Base-by-base conservation (phyloP, 2,797 vertebrate species). In the Graptemys geographica region DNA sequence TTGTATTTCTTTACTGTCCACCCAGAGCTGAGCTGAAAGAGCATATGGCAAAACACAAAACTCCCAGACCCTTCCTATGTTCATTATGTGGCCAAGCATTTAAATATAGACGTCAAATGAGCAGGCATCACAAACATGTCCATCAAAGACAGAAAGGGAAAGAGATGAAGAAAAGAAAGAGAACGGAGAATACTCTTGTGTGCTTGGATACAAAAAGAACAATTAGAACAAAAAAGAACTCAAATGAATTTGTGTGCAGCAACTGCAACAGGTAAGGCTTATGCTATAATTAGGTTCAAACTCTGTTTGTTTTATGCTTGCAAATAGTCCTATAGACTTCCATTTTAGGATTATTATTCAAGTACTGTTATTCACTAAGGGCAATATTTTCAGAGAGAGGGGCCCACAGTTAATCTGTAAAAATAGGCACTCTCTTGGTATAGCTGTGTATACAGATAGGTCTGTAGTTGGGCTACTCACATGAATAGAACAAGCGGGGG, bases 221-320 rank as follows among this genome's bases (percentile, higher is more conserved):
- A 78, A 16, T 16, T 12, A 81, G 87, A 92, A 84, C 62, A 79
- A 92, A 88, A 72, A 84, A 88, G 57, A 55, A 41, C 94, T 85
- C 31, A 37, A 93, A 82, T 3, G 97, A 94, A 13, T 98, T 98
- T 95, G 92, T 94, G 65, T 98, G 98, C 88, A 97, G 95, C 28
- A 91, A 97, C 15, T 99, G 97, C 49, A 95, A 97, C 95, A 98
- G 98, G 98, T 98, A 49, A 25, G 47, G 56, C 16, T 11, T 2
- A 1, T 72, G 4, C 56, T 80, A 8, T 1, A 72, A 49, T 18
- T 83, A 79, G 37, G 72, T 44, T 13, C 72, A 37, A 72, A 25
- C 19, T 33, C 65, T 72, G 49, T 28, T 0, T 72, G 49, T 28
- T 0, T 83, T 83, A 65, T 72, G 2, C 59, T 90, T 79, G 37